phyloP scores from a whole-genome alignment of 1,140 invertebrate species.

The Scaptodrosophila lebanonensis region DNA sequence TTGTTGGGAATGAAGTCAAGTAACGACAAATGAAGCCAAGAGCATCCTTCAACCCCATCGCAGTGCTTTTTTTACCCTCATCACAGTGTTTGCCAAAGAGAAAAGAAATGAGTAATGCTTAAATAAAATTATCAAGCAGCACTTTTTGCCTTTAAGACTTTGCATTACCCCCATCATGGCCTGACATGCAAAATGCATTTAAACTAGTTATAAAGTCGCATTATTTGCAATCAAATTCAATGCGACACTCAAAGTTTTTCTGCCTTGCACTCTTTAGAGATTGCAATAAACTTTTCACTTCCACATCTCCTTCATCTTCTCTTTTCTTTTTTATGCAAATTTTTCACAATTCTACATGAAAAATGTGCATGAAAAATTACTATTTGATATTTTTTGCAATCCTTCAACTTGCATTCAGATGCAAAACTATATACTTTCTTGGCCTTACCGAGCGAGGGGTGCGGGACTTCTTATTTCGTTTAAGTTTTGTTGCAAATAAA shows the following conservation, averaged over 20 bases:
- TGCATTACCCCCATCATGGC: too few species aligned
- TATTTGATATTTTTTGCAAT: too few species aligned
- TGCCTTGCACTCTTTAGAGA: slow-evolving; percentile 20
- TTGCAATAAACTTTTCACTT: slow-evolving; percentile 34
- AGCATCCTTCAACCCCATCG: too few species aligned
- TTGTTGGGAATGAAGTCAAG: slow-evolving; percentile 42
- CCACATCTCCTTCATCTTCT: slow-evolving; percentile 28
- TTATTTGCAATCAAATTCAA: slow-evolving; percentile 69
- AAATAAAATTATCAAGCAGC: slow-evolving; percentile 59
- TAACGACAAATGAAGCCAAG: slow-evolving; percentile 19
- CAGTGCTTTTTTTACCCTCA: too few species aligned
- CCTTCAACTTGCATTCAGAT: too few species aligned
- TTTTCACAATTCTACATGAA: slow-evolving; percentile 71
- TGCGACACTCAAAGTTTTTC: slow-evolving; percentile 41
- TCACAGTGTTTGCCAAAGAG: too few species aligned
- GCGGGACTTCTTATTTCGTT: too few species aligned
- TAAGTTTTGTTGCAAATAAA: too few species aligned
- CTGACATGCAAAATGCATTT: slow-evolving; percentile 71
- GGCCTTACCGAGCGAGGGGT: too few species aligned
- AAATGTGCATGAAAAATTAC: slow-evolving; percentile 21
- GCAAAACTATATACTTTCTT: too few species aligned
- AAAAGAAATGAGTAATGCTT: slow-evolving; percentile 25
- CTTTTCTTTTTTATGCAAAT: slow-evolving; percentile 53
- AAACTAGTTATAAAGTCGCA: slow-evolving; percentile 71
- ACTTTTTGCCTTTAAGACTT: background rate